A percentile compares a stretch with the other conserved stretches of the same genome.
Conservation (phyloP, 53 echinoderm and acorn worm genomes). For the Holothuria leucospilota region DNA sequence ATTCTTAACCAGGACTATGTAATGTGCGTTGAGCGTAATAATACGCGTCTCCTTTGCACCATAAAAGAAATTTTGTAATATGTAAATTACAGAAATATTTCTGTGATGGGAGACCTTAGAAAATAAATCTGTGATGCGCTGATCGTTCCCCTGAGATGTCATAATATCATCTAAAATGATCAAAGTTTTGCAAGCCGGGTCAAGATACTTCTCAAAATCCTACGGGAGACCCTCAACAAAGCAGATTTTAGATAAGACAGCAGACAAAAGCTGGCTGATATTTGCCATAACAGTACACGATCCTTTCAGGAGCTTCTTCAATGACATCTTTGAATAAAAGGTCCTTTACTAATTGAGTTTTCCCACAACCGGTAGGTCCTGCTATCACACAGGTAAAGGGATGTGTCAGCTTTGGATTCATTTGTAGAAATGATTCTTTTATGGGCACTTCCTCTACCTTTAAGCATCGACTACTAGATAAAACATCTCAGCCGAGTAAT, state of each 20-base stretch:
- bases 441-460: too few relatives aligned
- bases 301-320: neutral
- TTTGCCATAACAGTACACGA: constrained; percentile 55
- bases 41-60: constrained; percentile 57
- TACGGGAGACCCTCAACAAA: constrained; percentile 45
- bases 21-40: constrained; percentile 66
- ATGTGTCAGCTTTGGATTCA: constrained; percentile 14
- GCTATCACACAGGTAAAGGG: constrained; percentile 46
- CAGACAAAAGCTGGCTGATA: constrained; percentile 35
- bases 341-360: constrained; percentile 46
- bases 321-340: constrained; percentile 7
- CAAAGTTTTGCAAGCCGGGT: constrained; percentile 6
- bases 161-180: constrained; percentile 54
- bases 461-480: too few relatives aligned
- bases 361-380: constrained; percentile 52
- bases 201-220: neutral
- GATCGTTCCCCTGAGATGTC: constrained; percentile 26
- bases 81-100: constrained; percentile 57
- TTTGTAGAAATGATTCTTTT: constrained; percentile 3
- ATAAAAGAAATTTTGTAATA: constrained; percentile 66
- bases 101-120: constrained; percentile 61
- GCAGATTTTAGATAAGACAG: neutral
- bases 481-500: too few relatives aligned
- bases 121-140: constrained; percentile 43
- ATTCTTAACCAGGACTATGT: constrained; percentile 63